These are phyloP conservation scores for Cariama cristata DNA, from an alignment of 2,113 vertebrate genomes.

Conservation along the genomic window DNA sequence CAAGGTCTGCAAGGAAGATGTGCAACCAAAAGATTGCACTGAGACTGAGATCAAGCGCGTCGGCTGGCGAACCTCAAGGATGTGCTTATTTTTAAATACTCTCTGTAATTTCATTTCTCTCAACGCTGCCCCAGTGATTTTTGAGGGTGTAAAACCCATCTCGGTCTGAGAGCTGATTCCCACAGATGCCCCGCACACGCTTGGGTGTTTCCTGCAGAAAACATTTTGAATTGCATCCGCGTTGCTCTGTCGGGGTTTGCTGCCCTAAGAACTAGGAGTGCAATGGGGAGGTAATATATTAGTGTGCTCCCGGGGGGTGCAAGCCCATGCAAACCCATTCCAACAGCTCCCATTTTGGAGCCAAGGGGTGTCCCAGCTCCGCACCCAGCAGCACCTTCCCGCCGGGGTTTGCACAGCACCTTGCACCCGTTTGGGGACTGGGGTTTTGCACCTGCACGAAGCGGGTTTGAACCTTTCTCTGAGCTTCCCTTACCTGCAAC, in stretches of 20 bases:
- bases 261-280: background rate
- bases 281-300: background rate
- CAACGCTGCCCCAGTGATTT: background rate
- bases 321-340: fast-evolving
- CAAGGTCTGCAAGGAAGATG: background rate
- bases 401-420: background rate
- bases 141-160: background rate
- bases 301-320: background rate
- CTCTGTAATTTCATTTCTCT: background rate
- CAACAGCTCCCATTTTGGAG: background rate
- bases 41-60: background rate
- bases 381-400: background rate
- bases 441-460: fast-evolving
- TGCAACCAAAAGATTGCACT: background rate
- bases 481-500: background rate
- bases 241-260: background rate
- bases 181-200: fast-evolving
- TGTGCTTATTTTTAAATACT: background rate
- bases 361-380: background rate
- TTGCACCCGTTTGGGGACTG: background rate
- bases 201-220: background rate
- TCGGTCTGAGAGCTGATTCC: background rate
- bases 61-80: background rate
- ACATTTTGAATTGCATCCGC: fast-evolving
- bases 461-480: background rate